Conservation (phyloP, 2,888 invertebrate genomes). For the Polymixis lichenea region DNA sequence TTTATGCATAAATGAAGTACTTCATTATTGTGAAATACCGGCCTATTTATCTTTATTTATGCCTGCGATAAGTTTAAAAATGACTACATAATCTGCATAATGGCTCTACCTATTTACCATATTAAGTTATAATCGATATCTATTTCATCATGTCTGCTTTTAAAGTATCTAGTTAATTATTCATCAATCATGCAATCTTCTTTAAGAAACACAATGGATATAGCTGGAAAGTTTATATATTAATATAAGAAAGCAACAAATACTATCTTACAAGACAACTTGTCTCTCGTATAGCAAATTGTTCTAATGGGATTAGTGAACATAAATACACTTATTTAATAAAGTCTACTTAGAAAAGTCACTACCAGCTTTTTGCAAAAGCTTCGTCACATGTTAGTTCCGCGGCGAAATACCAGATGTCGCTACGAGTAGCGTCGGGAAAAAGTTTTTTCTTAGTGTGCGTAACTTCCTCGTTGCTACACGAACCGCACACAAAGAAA, state of each 20-base stretch:
- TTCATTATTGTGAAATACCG: neutral
- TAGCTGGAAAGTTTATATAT: neutral
- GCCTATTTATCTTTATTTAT: neutral
- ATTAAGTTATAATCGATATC: conserved; percentile 7
- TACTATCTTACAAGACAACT: conserved; percentile 15
- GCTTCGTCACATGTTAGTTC: conserved; percentile 72
- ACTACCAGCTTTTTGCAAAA: conserved; percentile 75
- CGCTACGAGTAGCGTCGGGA: conserved; percentile 79
- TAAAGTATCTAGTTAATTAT: conserved; percentile 20
- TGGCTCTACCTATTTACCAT: neutral
- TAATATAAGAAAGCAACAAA: neutral
- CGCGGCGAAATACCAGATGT: conserved; percentile 79
- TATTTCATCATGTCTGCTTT: neutral
- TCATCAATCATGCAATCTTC: conserved; percentile 15
- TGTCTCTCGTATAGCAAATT: neutral
- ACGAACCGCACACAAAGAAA: conserved; percentile 68
- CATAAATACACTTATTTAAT: conserved; percentile 1
- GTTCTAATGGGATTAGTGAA: conserved; percentile 7
- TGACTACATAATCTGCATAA: conserved; percentile 14
- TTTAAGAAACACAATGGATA: neutral
- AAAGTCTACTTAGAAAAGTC: conserved; percentile 63
- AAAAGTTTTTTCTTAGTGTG: conserved; percentile 77
- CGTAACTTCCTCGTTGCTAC: conserved; percentile 70
- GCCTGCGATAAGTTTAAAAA: conserved; percentile 15
- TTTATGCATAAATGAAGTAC: neutral